These are phyloP conservation scores for Nasonovia ribisnigri DNA, from an alignment of 2,888 invertebrate species.

Conservation along the genomic window DNA sequence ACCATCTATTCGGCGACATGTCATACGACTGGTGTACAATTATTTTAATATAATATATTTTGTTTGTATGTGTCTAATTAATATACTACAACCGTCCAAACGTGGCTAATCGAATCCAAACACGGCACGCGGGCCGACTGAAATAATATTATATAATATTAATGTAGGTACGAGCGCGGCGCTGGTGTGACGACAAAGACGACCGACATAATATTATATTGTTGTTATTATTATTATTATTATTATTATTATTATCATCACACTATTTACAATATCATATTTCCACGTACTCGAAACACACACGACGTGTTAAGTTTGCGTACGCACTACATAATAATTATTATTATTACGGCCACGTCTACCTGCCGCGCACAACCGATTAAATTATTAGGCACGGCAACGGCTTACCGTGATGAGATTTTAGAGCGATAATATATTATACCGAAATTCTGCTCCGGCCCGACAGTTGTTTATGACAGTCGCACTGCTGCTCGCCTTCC, in stretches of 20 bases:
- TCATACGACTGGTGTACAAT: neutral
- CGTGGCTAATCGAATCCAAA: neutral
- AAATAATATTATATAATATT: neutral
- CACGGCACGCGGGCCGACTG: neutral
- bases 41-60: neutral
- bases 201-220: neutral
- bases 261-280: neutral
- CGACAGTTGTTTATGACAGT: constrained; percentile 38
- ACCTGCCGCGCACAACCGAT: neutral
- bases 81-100: neutral
- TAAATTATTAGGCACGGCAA: constrained; percentile 21
- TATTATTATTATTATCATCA: neutral
- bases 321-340: neutral
- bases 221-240: neutral
- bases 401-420: constrained; percentile 23
- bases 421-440: neutral
- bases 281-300: neutral
- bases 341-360: neutral
- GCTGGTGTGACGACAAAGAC: neutral
- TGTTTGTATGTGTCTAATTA: neutral
- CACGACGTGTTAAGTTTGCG: neutral
- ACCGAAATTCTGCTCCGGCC: neutral
- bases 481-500: neutral
- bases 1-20: neutral
- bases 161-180: neutral